Base-by-base conservation (phyloP, 2,797 vertebrate genomes). In the Erethizon dorsatum region DNA sequence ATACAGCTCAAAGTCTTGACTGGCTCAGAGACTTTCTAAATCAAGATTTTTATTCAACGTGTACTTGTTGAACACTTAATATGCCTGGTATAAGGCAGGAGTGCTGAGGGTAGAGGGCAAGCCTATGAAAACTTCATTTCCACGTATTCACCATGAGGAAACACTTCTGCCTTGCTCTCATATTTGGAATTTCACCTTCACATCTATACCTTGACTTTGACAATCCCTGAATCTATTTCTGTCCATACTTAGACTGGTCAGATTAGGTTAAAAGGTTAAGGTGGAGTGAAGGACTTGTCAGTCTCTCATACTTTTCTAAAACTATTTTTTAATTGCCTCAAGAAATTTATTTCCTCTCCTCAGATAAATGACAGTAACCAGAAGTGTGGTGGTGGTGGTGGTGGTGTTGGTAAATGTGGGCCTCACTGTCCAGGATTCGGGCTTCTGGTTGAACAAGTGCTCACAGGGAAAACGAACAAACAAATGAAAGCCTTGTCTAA, bases 331-430 rank as follows among this genome's bases (percentile, higher is more conserved):
- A 85, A 85, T 93, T 83, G n/a, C 17, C 45, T 89, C 24, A 26
- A 41, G 67, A 90, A 52, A 80, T 89, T 83, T 57, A 67, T 92
- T 97, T 93, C 41, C 37, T 80, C 26, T 33, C 45, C 18, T 77
- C 17, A 82, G 14, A 59, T 80, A 77, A 37, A 2, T 63, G 18
- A 91, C 15, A 67, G 26, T 87, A 90, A 54, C 54, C 12, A 71
- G 31, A 83, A 88, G 17, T 54, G 31, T 95, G 26, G 2, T 3
- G 9, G 14, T 14, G 63, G 63, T n/a, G 14, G 84, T 78, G 52
- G 14, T 14, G 63, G 63, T n/a, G 14, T 80, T 78, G 52, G 31
- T 87, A 77, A 83, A 61, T 31, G 22, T 83, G 33, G 57, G 17
- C n/a, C 65, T 95, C 31, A n/a, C 8, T 18, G 5, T 89, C 77